Evolutionary conservation across 1,140 invertebrate genomes (phyloP), one percentile per base, ranked within the genome.

Genomic region (Prorops nasuta): DNA sequence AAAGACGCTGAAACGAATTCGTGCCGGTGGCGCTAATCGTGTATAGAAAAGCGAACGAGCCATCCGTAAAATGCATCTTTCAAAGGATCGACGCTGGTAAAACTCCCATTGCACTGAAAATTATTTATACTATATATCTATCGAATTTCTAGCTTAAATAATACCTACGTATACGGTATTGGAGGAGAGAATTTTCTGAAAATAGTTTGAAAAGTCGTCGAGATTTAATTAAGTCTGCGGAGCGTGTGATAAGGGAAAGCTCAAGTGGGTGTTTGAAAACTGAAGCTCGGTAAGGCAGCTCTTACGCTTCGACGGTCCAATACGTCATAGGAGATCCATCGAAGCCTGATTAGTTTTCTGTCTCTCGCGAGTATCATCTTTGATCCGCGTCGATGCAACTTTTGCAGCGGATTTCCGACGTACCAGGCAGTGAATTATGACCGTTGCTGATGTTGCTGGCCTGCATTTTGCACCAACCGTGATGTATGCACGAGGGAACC

Each of bases 301-400:
- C n/a, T n/a, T n/a, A n/a, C n/a, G n/a, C n/a, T n/a, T 39, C 35
- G 39, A 50, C 18, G 34, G 46, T 43, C 51, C 47, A 40, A 28
- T 53, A 51, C 41, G 51, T 56, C 51, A 57, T 51, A 17, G 36
- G 22, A 41, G 44, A 53, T 66, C 64, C 49, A 56, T 64, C 63
- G 54, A 50, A 63, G 54, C 57, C 45, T 60, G 62, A 66, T 64
- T 66, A 64, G 55, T 60, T 66, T 52, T 45, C 54, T 51, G 36
- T 20, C 32, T 52, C 46, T 48, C 47, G 38, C 24, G 40, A 42
- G 44, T 51, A 44, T 62, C 51, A 19, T 42, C 46, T 56, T 51
- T 60, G 58, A 58, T 60, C 56, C 57, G 46, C 51, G 43, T 54
- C 43, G 38, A 16, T 15, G 31, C 35, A 17, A 10, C 14, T 32